Evolutionary conservation across 2,113 vertebrate genomes (phyloP), one percentile per base, ranked within the genome.

Genomic region (Malurus cyaneus): DNA sequence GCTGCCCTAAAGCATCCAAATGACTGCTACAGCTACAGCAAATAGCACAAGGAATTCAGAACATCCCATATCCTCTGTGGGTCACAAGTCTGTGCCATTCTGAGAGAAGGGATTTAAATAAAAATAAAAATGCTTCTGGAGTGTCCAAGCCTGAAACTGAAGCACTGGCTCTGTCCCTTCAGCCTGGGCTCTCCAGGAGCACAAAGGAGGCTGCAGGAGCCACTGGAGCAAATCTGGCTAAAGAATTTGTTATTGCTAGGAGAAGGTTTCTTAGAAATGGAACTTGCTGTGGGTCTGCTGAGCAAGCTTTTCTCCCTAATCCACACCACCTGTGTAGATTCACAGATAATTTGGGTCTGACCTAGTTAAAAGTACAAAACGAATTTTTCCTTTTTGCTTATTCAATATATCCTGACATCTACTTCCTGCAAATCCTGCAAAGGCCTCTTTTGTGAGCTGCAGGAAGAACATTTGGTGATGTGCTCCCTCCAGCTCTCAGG

Each of bases 221-320:
- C 54, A 61, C 5, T 57, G 84, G 66, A 89, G 78, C 52, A 81
- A 74, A 28, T 5, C 46, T 1, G 11, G 59, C 66, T 79, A 41
- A 89, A 87, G 52, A 54, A 54, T 70, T 74, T 78, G 73, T 49
- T 93, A 87, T 9, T 94, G 73, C 84, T 69, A 20, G 12, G 52
- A 80, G 41, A 82, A 62, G 36, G 66, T 94, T 93, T 92, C 78
- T 94, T 77, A 82, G 84, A 92, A 89, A 86, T 56, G 1, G 19
- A 81, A 84, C 53, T 81, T 92, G 24, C 41, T 56, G 49, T 83
- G 66, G 81, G 47, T 73, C 71, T 96, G 93, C 93, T 95, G 95
- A 95, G 87, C 85, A 91, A 94, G 91, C 91, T 82, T 71, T 88
- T 92, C 72, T 3, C 62, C 59, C 80, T 95, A 94, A 95, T 79